Conservation (phyloP, 2,797 vertebrate genomes). For the Notamacropus eugenii region DNA sequence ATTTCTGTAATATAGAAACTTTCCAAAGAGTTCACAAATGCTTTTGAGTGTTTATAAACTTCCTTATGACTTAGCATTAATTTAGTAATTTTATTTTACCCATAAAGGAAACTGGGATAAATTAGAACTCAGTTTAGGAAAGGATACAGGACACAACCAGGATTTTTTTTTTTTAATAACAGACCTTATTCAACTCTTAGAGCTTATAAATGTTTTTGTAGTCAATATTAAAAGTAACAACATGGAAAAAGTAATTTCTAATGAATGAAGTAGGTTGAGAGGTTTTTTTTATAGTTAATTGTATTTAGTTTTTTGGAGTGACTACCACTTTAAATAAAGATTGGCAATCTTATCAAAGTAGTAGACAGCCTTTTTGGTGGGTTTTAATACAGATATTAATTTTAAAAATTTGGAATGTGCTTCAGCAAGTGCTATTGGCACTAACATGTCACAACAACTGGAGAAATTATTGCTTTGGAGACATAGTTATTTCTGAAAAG, state of each 20-base stretch:
- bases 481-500: constrained; percentile 85
- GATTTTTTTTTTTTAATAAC: neutral
- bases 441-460: constrained; percentile 90
- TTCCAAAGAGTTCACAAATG: constrained; percentile 19
- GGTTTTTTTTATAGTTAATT: constrained; percentile 48
- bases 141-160: neutral
- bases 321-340: constrained; percentile 81
- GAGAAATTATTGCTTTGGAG: constrained; percentile 80
- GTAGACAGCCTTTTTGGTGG: constrained; percentile 70
- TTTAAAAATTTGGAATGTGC: constrained; percentile 85
- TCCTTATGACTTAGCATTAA: neutral
- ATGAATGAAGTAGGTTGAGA: constrained; percentile 23
- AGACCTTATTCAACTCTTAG: constrained; percentile 21
- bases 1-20: constrained; percentile 3
- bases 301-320: constrained; percentile 11
- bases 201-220: neutral
- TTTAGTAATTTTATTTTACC: neutral
- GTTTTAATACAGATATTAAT: constrained; percentile 85
- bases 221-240: constrained; percentile 46
- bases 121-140: constrained; percentile 33
- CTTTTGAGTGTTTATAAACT: constrained; percentile 21
- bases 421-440: constrained; percentile 88
- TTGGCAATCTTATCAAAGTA: constrained; percentile 75
- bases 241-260: constrained; percentile 33
- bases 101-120: constrained; percentile 36